These are phyloP conservation scores for Brachystomella parvula DNA, from an alignment of 1,140 invertebrate species.

Conservation along the genomic window DNA sequence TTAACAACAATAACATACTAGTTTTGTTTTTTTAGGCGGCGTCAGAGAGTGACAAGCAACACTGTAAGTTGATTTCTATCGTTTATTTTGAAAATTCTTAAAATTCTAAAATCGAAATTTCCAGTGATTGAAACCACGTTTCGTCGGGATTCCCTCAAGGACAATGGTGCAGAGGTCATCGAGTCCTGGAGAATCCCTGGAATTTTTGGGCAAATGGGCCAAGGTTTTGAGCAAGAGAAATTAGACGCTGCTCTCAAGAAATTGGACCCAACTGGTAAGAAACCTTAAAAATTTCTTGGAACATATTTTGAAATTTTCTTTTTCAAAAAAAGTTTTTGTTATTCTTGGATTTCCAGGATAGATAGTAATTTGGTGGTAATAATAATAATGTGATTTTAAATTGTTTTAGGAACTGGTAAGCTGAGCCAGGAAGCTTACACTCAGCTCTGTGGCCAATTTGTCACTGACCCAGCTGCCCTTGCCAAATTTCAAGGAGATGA, in stretches of 20 bases:
- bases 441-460: constrained; percentile 7
- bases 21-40: too few relatives aligned
- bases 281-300: neutral
- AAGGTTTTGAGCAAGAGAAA: neutral
- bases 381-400: neutral
- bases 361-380: too few relatives aligned
- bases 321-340: neutral
- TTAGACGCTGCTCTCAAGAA: constrained; percentile 5
- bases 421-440: neutral
- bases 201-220: constrained; percentile 14
- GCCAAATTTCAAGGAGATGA: constrained; percentile 17
- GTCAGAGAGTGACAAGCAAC: too few relatives aligned
- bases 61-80: too few relatives aligned
- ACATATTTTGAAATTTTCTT: neutral
- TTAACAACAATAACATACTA: too few relatives aligned
- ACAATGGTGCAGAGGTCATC: constrained; percentile 2
- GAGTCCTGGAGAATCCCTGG: constrained; percentile 9
- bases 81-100: too few relatives aligned
- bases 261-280: constrained; percentile 11
- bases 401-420: constrained; percentile 8
- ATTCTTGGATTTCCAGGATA: too few relatives aligned
- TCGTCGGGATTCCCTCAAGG: constrained; percentile 2
- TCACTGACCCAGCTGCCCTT: constrained; percentile 11
- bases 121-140: constrained; percentile 14
- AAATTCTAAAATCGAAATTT: too few relatives aligned